Evolutionary conservation across 2,113 vertebrate species (phyloP).

Genomic region (Balaeniceps rex): DNA sequence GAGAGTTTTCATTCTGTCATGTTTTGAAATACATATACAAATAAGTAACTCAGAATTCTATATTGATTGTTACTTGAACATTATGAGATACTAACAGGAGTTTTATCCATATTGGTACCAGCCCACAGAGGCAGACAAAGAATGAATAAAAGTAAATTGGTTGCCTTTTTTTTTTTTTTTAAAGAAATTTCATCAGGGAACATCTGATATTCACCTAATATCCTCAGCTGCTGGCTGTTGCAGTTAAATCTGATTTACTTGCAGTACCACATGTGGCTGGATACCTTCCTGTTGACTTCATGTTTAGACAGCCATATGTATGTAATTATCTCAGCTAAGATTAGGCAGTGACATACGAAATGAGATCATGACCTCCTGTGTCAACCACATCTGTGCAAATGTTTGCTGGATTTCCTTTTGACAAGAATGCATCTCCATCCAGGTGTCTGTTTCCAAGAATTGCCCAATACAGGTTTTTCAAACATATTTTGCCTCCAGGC

Average conservation of each 20-base stretch:
- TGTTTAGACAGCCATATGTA: slow-evolving; percentile 21
- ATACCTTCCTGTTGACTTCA: slow-evolving; percentile 49
- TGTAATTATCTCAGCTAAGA: slow-evolving; percentile 17
- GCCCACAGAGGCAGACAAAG: background rate
- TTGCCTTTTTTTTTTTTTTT: background rate
- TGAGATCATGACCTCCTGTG: slow-evolving; percentile 9
- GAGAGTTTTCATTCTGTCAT: background rate
- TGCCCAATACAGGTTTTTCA: background rate
- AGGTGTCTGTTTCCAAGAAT: background rate
- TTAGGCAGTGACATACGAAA: slow-evolving; percentile 11
- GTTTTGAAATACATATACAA: background rate
- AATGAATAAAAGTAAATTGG: background rate
- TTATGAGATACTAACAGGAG: background rate
- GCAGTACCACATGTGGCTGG: background rate
- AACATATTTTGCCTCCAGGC: background rate
- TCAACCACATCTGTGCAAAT: background rate
- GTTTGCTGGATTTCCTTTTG: background rate
- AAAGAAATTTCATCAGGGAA: background rate
- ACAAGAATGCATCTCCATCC: background rate
- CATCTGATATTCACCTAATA: background rate
- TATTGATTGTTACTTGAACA: background rate
- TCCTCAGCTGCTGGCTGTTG: background rate
- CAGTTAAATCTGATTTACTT: slow-evolving; percentile 31
- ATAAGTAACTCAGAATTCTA: background rate
- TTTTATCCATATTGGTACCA: background rate